A percentile compares a stretch with the other conserved stretches of the same genome.
Conservation (phyloP, 2,888 invertebrate genomes). For the Drosophila putrida region DNA sequence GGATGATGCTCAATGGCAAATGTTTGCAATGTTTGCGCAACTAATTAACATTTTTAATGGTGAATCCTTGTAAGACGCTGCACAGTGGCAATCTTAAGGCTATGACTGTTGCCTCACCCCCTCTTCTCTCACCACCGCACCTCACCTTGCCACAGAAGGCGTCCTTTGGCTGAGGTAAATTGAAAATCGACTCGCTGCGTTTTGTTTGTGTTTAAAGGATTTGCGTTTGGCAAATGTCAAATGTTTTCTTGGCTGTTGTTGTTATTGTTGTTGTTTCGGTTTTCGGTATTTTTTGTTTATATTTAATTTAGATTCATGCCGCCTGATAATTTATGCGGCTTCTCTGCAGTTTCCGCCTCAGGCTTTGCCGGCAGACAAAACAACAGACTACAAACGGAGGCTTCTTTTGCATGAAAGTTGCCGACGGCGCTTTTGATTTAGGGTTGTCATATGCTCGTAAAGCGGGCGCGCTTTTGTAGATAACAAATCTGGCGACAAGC, state of each 20-base stretch:
- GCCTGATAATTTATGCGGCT: constrained; percentile 73
- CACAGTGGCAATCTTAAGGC: constrained; percentile 35
- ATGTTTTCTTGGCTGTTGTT: constrained; percentile 52
- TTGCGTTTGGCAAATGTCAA: constrained; percentile 71
- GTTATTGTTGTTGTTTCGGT: constrained; percentile 22
- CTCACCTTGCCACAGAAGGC: background rate
- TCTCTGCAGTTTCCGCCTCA: constrained; percentile 57
- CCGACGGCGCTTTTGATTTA: constrained; percentile 74
- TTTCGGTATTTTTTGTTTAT: constrained; percentile 58
- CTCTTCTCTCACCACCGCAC: background rate
- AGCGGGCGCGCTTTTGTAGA: constrained; percentile 66
- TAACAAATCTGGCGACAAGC: constrained; percentile 51
- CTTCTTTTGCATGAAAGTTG: constrained; percentile 40
- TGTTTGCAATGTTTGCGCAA: constrained; percentile 76
- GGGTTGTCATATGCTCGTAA: constrained; percentile 67
- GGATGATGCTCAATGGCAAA: constrained; percentile 56
- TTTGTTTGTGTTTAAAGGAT: constrained; percentile 70
- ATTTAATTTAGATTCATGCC: constrained; percentile 75
- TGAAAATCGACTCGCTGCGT: constrained; percentile 45
- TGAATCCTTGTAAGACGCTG: constrained; percentile 82
- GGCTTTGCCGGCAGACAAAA: constrained; percentile 1
- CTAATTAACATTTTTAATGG: constrained; percentile 85
- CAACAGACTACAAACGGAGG: too few relatives aligned
- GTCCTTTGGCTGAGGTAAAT: constrained; percentile 31
- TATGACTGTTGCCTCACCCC: background rate